Conservation (phyloP, 2,113 vertebrate species). For the Daboia siamensis region DNA sequence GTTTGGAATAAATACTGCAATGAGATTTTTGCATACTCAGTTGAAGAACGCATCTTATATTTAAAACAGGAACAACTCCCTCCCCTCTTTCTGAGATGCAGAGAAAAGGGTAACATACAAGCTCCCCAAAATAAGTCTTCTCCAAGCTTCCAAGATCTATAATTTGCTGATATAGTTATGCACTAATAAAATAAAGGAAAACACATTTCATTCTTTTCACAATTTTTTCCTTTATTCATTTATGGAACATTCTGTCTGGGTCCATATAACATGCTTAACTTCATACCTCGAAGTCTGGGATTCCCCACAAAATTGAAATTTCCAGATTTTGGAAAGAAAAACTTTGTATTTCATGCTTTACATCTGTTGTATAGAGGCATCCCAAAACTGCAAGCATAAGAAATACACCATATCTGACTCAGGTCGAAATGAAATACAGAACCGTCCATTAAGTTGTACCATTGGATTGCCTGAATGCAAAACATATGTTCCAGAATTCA, state of each 20-base stretch:
- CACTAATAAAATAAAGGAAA: conserved; percentile 11
- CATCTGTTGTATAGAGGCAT: neutral
- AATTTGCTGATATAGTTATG: conserved; percentile 11
- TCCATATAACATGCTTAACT: neutral
- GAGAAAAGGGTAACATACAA: conserved; percentile 46
- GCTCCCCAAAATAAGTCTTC: conserved; percentile 29
- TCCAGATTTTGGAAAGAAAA: neutral
- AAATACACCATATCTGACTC: neutral
- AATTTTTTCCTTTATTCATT: conserved; percentile 11
- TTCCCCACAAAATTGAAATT: neutral
- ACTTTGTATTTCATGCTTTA: neutral
- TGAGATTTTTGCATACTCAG: conserved; percentile 80
- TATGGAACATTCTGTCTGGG: neutral
- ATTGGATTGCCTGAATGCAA: neutral
- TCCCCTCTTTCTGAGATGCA: conserved; percentile 34
- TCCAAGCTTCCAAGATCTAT: neutral
- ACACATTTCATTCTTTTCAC: conserved; percentile 6
- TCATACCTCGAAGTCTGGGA: neutral
- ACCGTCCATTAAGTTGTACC: neutral
- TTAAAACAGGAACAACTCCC: conserved; percentile 64
- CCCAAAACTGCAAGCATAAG: neutral
- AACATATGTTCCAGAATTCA: neutral
- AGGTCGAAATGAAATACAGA: neutral
- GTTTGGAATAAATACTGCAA: conserved; percentile 82
- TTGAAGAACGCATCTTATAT: conserved; percentile 72